Evolutionary conservation across 2,797 vertebrate genomes (phyloP).

Genomic region (Ceryle rudis): DNA sequence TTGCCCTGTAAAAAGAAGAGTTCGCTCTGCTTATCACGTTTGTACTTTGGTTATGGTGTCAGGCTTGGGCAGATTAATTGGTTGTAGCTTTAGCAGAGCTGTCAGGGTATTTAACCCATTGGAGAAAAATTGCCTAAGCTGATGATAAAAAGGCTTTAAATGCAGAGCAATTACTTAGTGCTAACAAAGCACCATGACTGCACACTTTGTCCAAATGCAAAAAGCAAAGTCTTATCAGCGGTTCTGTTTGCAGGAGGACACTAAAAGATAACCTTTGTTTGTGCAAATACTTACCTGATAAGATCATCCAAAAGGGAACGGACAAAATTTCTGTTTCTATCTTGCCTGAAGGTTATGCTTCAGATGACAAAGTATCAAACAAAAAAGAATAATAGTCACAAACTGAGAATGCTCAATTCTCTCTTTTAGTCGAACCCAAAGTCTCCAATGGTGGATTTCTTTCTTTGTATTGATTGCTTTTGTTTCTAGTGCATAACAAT

Average conservation of each 20-base stretch:
- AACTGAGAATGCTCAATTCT: neutral
- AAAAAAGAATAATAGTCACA: neutral
- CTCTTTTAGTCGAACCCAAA: neutral
- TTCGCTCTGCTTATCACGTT: slow-evolving; percentile 51
- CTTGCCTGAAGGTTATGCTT: slow-evolving; percentile 10
- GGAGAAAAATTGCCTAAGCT: slow-evolving; percentile 59
- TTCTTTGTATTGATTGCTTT: neutral
- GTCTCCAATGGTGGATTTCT: neutral
- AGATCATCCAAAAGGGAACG: slow-evolving; percentile 22
- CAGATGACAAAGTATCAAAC: neutral
- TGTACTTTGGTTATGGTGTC: slow-evolving; percentile 67
- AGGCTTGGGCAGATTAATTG: slow-evolving; percentile 62
- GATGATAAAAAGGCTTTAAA: slow-evolving; percentile 66
- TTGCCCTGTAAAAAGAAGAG: slow-evolving; percentile 10
- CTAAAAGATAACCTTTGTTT: slow-evolving; percentile 69
- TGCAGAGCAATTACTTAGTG: slow-evolving; percentile 66
- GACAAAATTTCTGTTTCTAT: slow-evolving; percentile 54
- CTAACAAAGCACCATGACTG: slow-evolving; percentile 71
- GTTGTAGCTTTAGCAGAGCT: slow-evolving; percentile 53
- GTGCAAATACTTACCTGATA: slow-evolving; percentile 67
- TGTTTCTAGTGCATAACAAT: neutral
- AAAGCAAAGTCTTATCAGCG: slow-evolving; percentile 48
- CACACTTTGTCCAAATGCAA: slow-evolving; percentile 54
- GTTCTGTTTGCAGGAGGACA: slow-evolving; percentile 55
- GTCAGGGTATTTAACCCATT: slow-evolving; percentile 48